Evolutionary conservation across 2,113 vertebrate species (phyloP), one percentile per base, ranked within the genome.

Genomic region (Aldabrachelys gigantea): DNA sequence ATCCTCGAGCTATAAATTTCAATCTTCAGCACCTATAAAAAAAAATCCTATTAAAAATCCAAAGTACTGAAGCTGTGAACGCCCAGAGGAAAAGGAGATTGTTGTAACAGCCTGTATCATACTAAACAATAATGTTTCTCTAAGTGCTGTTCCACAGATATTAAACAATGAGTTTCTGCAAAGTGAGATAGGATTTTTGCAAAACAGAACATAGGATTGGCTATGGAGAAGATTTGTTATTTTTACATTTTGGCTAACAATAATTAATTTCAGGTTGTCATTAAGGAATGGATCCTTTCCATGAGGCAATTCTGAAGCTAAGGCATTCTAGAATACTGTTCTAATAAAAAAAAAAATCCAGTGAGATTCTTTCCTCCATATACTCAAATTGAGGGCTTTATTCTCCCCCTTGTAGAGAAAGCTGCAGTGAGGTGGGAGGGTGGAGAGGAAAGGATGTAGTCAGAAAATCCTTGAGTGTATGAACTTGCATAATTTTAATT

Each of bases 201-300:
- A 83, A 59, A 94, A 83, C 47, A 82, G 52, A 82, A 85, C 65
- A 87, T 88, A 84, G 95, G 94, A 49, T 50, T 92, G 75, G 79
- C 79, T 83, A 12, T 52, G 85, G 91, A 95, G 80, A 75, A 92
- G 79, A 53, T 88, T 94, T 84, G 19, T 31, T 82, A 90, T 78
- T 94, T 88, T 78, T 78, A 81, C 50, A 82, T 94, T 84, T 90
- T 91, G 76, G 38, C 62, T 84, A 80, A 89, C 91, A 85, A 84
- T 62, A 90, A 90, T 97, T 90, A 94, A 89, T 57, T 84, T 87
- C 41, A 57, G 80, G 97, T 83, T 96, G 57, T 84, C 92, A 96
- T n/a, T 91, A 44, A 75, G 35, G 89, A 94, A 78, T 87, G 24
- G 10, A 35, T 82, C 53, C 57, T 80, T 59, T 95, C 44, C 56